These are phyloP conservation scores for Halesus radiatus DNA, from an alignment of 1,140 invertebrate species.

Conservation along the genomic window DNA sequence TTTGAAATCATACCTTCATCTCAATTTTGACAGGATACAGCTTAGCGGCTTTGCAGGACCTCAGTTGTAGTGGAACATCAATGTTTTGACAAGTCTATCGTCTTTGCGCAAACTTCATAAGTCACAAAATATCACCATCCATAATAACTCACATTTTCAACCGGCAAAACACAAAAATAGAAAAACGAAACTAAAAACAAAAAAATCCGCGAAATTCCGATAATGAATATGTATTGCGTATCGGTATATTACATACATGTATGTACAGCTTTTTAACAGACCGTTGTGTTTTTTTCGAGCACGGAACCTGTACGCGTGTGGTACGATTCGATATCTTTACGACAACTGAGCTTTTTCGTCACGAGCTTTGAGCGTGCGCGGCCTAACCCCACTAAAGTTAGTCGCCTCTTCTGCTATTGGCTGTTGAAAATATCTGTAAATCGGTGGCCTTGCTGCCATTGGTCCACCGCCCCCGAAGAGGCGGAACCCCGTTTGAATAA, in stretches of 20 bases:
- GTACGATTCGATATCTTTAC: too few species aligned
- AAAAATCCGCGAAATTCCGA: too few species aligned
- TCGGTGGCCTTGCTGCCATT: neutral
- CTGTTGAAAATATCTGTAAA: neutral
- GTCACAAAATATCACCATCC: constrained; percentile 12
- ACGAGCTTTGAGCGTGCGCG: constrained; percentile 27
- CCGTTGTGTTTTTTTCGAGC: too few species aligned
- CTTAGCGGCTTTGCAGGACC: constrained; percentile 5
- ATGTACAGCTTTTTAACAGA: too few species aligned
- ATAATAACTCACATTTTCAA: constrained; percentile 7
- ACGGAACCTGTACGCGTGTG: too few species aligned
- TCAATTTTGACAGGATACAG: constrained; percentile 34
- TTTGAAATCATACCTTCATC: constrained; percentile 13
- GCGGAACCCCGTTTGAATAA: constrained; percentile 7
- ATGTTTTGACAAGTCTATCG: neutral
- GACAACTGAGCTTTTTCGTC: constrained; percentile 26
- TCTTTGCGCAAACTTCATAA: neutral
- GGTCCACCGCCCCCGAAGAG: neutral
- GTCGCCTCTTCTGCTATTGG: neutral
- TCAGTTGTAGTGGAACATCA: constrained; percentile 7
- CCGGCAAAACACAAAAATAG: neutral
- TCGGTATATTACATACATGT: too few species aligned
- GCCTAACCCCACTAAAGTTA: neutral
- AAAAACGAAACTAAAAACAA: too few species aligned
- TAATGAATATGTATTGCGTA: too few species aligned